Conservation (phyloP, 2,888 invertebrate genomes). For the Sesamia inferens region DNA sequence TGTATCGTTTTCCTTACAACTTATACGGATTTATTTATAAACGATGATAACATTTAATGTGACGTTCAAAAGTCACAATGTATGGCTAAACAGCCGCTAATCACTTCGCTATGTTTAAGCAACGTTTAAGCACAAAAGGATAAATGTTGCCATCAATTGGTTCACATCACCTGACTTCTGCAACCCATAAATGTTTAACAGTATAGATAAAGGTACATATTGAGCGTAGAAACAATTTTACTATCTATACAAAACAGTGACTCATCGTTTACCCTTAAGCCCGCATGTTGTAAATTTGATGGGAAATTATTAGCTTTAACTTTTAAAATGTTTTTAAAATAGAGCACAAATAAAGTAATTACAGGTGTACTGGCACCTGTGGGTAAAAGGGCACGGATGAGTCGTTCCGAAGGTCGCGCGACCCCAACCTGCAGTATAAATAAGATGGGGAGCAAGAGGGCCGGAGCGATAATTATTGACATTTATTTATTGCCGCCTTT, state of each 20-base stretch:
- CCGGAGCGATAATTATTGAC: conserved; percentile 40
- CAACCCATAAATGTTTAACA: conserved; percentile 10
- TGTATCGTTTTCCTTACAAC: conserved; percentile 12
- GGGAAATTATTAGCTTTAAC: conserved; percentile 19
- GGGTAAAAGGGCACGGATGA: conserved; percentile 72
- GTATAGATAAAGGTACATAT: conserved; percentile 17
- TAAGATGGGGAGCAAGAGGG: conserved; percentile 55
- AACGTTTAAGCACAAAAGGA: too few species aligned
- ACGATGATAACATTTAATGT: too few species aligned
- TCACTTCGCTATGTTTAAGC: too few species aligned
- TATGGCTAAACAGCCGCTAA: too few species aligned
- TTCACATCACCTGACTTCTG: neutral
- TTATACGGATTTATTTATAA: too few species aligned
- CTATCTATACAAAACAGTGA: conserved; percentile 55
- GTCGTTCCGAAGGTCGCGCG: conserved; percentile 73
- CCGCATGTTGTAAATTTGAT: conserved; percentile 51
- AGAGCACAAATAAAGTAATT: conserved; percentile 71
- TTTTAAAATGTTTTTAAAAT: conserved; percentile 60
- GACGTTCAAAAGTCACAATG: too few species aligned
- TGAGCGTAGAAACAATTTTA: conserved; percentile 35
- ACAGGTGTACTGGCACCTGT: conserved; percentile 86
- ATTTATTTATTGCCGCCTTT: conserved; percentile 34
- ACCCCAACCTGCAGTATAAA: conserved; percentile 67
- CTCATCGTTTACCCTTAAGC: conserved; percentile 60
- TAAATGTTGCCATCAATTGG: conserved; percentile 1